Evolutionary conservation across 2,797 vertebrate genomes (phyloP).

Genomic region (Sphaeramia orbicularis): DNA sequence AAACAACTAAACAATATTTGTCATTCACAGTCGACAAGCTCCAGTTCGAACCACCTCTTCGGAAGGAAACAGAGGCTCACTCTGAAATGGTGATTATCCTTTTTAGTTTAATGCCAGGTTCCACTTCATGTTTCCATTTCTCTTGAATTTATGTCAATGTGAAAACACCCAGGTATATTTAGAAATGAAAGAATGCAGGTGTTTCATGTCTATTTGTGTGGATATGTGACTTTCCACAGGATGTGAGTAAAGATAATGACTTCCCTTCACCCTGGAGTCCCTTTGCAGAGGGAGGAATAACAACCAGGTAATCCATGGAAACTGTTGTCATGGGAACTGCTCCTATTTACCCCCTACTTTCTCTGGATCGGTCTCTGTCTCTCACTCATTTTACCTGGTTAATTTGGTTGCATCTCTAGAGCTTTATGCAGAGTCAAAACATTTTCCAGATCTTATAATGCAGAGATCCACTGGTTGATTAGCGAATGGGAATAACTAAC

Average conservation of each 20-base stretch:
- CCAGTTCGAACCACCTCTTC: constrained; percentile 93
- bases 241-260: constrained; percentile 89
- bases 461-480: not conserved
- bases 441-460: not conserved
- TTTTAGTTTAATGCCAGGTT: not conserved
- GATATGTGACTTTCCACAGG: constrained; percentile 81
- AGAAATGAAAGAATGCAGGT: not conserved
- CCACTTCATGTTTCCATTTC: not conserved
- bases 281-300: constrained; percentile 91
- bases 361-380: not conserved
- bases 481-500: not conserved
- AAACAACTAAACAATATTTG: constrained; percentile 1
- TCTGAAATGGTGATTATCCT: constrained; percentile 90
- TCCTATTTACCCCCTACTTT: constrained; percentile 31
- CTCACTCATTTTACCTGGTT: constrained; percentile 17
- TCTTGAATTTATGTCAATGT: not conserved
- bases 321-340: constrained; percentile 64
- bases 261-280: constrained; percentile 94
- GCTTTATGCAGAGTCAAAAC: constrained; percentile 11
- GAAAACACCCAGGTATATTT: not conserved
- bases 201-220: constrained; percentile 35
- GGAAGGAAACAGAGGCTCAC: constrained; percentile 96
- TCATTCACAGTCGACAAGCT: constrained; percentile 92
- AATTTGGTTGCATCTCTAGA: constrained; percentile 11
- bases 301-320: constrained; percentile 86